These are phyloP conservation scores for Craseonycteris thonglongyai DNA, from an alignment of 2,113 vertebrate species.

Conservation along the genomic window DNA sequence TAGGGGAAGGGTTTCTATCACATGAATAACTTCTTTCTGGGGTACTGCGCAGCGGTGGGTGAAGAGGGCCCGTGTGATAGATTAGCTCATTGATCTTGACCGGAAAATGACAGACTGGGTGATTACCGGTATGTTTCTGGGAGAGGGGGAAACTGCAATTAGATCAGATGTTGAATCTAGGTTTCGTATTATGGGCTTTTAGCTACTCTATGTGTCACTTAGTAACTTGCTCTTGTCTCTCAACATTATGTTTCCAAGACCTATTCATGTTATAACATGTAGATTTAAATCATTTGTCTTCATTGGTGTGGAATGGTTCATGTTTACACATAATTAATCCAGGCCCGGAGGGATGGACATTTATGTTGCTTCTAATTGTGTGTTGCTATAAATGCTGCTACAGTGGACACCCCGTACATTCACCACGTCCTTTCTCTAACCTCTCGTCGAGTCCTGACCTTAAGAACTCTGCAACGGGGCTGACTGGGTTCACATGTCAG, in stretches of 20 bases:
- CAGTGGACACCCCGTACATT: accelerated
- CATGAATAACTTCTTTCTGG: neutral
- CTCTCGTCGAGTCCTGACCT: neutral
- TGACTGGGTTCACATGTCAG: neutral
- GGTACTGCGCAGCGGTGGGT: neutral
- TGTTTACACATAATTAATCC: no score
- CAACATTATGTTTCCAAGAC: neutral
- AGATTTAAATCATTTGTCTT: no score
- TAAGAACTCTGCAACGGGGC: neutral
- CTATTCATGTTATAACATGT: neutral
- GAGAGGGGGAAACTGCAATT: neutral
- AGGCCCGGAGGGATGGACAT: accelerated
- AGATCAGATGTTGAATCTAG: neutral
- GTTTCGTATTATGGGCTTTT: neutral
- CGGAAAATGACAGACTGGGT: neutral
- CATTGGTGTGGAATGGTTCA: neutral
- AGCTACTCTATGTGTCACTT: no score
- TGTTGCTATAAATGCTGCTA: neutral
- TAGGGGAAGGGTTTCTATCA: neutral
- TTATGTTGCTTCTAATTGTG: neutral
- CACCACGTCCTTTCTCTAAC: accelerated
- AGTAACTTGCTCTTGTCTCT: neutral
- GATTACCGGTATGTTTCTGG: neutral
- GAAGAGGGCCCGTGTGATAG: neutral
- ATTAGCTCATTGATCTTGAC: no score